Base-by-base conservation (phyloP, 2,888 invertebrate species). In the Sisyra nigra region DNA sequence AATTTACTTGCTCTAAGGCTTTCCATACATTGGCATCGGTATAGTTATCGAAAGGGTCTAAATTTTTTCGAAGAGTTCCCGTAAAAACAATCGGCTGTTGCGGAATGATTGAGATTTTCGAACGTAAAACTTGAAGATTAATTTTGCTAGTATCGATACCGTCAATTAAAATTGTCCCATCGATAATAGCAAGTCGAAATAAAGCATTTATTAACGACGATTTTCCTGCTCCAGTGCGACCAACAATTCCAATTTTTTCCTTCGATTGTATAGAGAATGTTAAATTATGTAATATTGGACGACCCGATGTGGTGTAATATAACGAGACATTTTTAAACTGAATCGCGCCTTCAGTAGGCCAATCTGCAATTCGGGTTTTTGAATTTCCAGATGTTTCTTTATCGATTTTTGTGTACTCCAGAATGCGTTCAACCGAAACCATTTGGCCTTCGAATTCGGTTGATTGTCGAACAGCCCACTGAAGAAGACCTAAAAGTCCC, bases 381-480 rank as follows among this genome's bases (percentile, higher is more conserved):
- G 54, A 59, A 46, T 57, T 56, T 3, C 74, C 66, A 52, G 75
- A 11, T 13, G 9, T 3, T 35, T 35, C 35, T 13, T 13, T 14
- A 4, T 35, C 8, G 13, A 15, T 13, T 3, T 35, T 15, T 53
- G 54, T 51, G 57, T 96, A 97, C 58, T 97, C 96, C 58, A 93
- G 89, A 55, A 96, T 89, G 58, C 97, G 77, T 63, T 97, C 96
- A 1, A 96, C 93, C 2, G 94, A 87, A 1, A 96, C 93, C 53
- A 96, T 92, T 61, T 96, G 96, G 0, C 94, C 92, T 67, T 97
- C 97, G 35, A 97, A 83, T 57, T 96, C 94, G 0, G 88, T 85
- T 47, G 83, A 72, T 65, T 88, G 88, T 31, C 87, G 66, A 57
- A 88, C 80, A 1, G 84, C 86, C 78, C 86, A 89, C 54, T 74